Evolutionary conservation across 2,113 vertebrate species (phyloP), one percentile per base, ranked within the genome.

Genomic region (Heterochromis multidens): DNA sequence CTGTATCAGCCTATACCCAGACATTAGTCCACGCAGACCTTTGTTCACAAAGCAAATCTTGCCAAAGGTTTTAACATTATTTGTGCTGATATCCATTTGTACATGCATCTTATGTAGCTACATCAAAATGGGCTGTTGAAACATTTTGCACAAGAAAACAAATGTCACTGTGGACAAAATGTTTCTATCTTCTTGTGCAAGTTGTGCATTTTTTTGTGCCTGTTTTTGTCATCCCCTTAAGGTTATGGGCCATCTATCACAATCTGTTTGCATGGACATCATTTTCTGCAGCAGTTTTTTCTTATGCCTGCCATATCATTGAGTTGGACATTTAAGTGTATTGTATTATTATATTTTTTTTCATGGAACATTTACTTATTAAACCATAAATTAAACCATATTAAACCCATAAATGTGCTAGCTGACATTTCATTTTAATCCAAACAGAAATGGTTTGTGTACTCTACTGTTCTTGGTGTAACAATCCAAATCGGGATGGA

Each of bases 191-290:
- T 81, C 37, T 52, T 84, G 60, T 91, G 65, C 21, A 70, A 86
- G 70, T 79, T 4, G 29, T 85, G 54, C 78, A 77, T 77, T 86
- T 89, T 90, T 77, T 83, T 62, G 76, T 81, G 58, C 19, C 49
- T 82, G 49, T 83, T 87, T 58, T 29, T 87, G 72, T 89, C 87
- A 62, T 86, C 57, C 5, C 89, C 33, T 79, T 8, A 54, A 70
- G 81, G 77, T 86, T 82, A 56, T 88, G 85, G 85, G 19, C 25
- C 72, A 60, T 70, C 67, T 25, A 90, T 80, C 80, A 83, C 76
- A 83, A 62, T 29, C 84, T 87, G 83, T 92, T 84, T 94, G 91
- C 94, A 94, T 94, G 91, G 59, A 88, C 81, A 33, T 83, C 85
- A 77, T 89, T 87, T 85, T 82, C 54, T 88, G 74, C 83, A 78